Conservation (phyloP, 2,888 invertebrate genomes). For the Schizotus pectinicornis region DNA sequence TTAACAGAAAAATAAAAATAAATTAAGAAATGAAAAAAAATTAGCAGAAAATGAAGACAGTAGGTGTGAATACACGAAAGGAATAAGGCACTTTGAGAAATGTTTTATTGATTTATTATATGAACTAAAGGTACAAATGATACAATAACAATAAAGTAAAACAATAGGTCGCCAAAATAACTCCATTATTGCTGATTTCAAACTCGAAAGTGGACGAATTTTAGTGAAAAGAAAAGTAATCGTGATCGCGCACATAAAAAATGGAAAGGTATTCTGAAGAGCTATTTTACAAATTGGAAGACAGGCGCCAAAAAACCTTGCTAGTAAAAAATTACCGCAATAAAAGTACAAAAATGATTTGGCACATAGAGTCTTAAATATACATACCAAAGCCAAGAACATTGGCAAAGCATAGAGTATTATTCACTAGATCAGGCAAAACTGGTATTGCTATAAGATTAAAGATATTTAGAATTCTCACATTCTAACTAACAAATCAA, state of each 20-base stretch:
- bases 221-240: background rate
- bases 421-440: slow-evolving; percentile 54
- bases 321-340: slow-evolving; percentile 38
- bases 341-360: slow-evolving; percentile 42
- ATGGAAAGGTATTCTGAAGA: background rate
- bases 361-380: slow-evolving; percentile 41
- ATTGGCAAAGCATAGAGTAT: slow-evolving; percentile 52
- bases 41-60: too few species aligned
- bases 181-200: background rate
- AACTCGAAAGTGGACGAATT: background rate
- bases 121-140: too few species aligned
- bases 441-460: slow-evolving; percentile 55
- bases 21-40: too few species aligned
- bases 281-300: slow-evolving; percentile 50
- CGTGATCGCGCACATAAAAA: background rate
- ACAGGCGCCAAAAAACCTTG: slow-evolving; percentile 50
- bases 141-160: too few species aligned
- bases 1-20: too few species aligned
- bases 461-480: slow-evolving; percentile 48
- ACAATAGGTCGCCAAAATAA: too few species aligned
- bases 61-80: too few species aligned
- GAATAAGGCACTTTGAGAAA: too few species aligned
- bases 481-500: slow-evolving; percentile 35
- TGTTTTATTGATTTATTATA: too few species aligned
- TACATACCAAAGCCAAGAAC: slow-evolving; percentile 37